Conservation (phyloP, 2,113 vertebrate genomes). For the Triplophysa dalaica region DNA sequence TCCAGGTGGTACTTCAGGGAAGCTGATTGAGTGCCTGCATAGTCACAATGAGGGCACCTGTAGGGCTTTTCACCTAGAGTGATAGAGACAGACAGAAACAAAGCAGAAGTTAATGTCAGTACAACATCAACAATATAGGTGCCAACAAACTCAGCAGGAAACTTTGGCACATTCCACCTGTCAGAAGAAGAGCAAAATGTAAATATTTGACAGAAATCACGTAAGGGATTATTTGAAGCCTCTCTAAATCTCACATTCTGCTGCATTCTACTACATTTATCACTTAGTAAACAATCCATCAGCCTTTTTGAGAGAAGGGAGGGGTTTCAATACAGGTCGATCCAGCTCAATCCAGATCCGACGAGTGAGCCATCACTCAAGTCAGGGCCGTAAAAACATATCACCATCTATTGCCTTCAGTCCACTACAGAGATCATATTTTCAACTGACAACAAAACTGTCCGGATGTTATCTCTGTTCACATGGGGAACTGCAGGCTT, state of each 20-base stretch:
- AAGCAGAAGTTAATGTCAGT: constrained; percentile 46
- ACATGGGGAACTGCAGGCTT: constrained; percentile 45
- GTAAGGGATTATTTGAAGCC: constrained; percentile 34
- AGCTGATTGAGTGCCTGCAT: constrained; percentile 96
- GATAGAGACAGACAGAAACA: constrained; percentile 59
- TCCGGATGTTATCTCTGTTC: constrained; percentile 68
- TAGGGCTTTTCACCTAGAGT: constrained; percentile 96
- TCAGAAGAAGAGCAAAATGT: constrained; percentile 39
- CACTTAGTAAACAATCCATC: constrained; percentile 50
- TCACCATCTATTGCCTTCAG: constrained; percentile 76
- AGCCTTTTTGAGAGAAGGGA: constrained; percentile 29
- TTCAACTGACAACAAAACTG: constrained; percentile 74
- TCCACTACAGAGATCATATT: constrained; percentile 75
- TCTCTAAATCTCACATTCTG: constrained; percentile 23
- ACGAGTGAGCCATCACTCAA: constrained; percentile 76
- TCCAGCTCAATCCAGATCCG: constrained; percentile 68
- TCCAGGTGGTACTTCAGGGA: constrained; percentile 98
- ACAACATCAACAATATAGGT: constrained; percentile 3
- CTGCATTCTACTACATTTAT: constrained; percentile 44
- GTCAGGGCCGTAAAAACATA: constrained; percentile 69
- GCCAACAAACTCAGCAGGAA: constrained; percentile 65
- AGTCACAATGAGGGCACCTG: constrained; percentile 97
- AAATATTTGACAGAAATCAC: constrained; percentile 35
- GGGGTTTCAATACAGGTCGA: constrained; percentile 70
- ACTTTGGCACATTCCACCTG: constrained; percentile 85